Percentiles rank a stretch among this genome's conserved stretches.
Evolutionary conservation across 2,888 invertebrate species (phyloP).

Genomic region (Panzeria rudis): DNA sequence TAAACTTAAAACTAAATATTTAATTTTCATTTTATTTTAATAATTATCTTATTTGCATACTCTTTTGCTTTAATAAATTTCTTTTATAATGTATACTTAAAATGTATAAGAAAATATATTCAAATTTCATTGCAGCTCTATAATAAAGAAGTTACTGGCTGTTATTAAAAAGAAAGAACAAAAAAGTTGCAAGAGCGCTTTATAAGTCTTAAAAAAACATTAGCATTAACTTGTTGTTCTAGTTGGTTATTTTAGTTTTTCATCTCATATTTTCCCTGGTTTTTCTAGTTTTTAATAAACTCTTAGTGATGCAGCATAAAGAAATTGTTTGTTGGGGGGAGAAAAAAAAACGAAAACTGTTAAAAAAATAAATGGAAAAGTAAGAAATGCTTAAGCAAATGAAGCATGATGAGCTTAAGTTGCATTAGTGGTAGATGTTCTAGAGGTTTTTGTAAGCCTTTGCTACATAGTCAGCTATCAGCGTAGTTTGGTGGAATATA

Average conservation of each 20-base stretch:
- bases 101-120: conserved; percentile 25
- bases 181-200: conserved; percentile 30
- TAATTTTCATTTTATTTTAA: conserved; percentile 7
- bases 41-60: conserved; percentile 16
- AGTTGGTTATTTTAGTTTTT: conserved; percentile 30
- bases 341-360: neutral
- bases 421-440: conserved; percentile 65
- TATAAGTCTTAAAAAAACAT: conserved; percentile 62
- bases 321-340: neutral
- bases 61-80: conserved; percentile 1
- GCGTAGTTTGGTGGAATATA: conserved; percentile 5
- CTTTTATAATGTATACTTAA: neutral
- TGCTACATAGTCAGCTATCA: conserved; percentile 15
- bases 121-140: conserved; percentile 9
- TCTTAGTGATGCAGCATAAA: conserved; percentile 21
- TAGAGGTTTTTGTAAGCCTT: conserved; percentile 41
- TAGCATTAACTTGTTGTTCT: conserved; percentile 65
- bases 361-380: conserved; percentile 25
- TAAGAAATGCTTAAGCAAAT: conserved; percentile 63
- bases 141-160: conserved; percentile 28
- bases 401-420: conserved; percentile 71
- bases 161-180: conserved; percentile 6
- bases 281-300: conserved; percentile 45
- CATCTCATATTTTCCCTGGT: conserved; percentile 21
- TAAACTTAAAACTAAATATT: conserved; percentile 8